Evolutionary conservation across 2,113 vertebrate genomes (phyloP), one percentile per base, ranked within the genome.

Genomic region (Uria aalge): DNA sequence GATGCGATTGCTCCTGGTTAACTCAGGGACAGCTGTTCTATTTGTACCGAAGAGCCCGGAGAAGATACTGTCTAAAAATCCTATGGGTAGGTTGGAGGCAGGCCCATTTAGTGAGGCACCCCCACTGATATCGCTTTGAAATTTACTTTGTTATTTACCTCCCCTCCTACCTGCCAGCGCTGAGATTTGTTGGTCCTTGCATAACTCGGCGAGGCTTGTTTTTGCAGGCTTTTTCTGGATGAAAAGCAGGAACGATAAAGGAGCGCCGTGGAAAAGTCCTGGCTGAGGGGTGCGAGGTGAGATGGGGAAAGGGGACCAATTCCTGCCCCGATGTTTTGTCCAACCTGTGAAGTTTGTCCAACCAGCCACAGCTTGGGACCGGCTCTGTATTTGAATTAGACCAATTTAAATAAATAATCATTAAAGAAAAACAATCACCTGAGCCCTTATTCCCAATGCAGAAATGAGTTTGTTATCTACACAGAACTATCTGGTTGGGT

Each of bases 401-500:
- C 19, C 6, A 12, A 76, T 91, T 96, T 92, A 95, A 95, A 97
- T 76, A 95, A 92, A 88, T 91, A 94, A 95, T 88, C 66, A 69
- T 88, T 95, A 91, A 66, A 92, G 57, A 95, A 73, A 32, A 95
- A 38, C 77, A 90, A 69, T 93, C 78, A 57, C 55, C 67, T 85
- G 81, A 90, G 71, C 48, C 73, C 74, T 55, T 62, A 64, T 92
- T 79, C 59, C 88, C 62, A 77, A 73, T 77, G 85, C 48, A 95
- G 87, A 87, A 91, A 89, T 78, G 22, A 78, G 62, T 95, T 76
- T 77, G 71, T 94, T 94, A 97, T 95, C 95, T 95, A 11, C 63
- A 66, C 74, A 96, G 84, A 95, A 79, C 91, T 95, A 97, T 88
- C 96, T 92, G 77, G 84, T 90, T 72, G 87, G 45, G 84, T 92